Evolutionary conservation across 2,797 vertebrate species (phyloP).

Genomic region (Phalanger gymnotis): DNA sequence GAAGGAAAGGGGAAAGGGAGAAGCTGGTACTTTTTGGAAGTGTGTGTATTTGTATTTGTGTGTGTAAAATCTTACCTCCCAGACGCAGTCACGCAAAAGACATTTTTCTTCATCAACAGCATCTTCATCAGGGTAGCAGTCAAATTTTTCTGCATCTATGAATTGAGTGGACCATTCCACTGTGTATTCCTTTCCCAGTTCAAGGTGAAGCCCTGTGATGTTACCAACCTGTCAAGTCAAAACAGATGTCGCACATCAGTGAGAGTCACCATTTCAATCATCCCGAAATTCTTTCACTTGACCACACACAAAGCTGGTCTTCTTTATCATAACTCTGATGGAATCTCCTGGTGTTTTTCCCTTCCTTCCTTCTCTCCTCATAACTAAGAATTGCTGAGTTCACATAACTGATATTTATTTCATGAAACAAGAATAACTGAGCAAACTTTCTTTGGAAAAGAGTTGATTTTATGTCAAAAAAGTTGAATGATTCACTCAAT

Average conservation of each 20-base stretch:
- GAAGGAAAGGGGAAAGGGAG: neutral
- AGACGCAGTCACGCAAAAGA: conserved; percentile 87
- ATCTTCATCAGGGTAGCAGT: conserved; percentile 86
- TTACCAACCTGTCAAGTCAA: conserved; percentile 82
- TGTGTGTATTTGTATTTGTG: too few species aligned
- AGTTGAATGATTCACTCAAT: neutral
- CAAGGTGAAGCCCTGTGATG: conserved; percentile 80
- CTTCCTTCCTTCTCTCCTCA: neutral
- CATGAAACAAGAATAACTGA: neutral
- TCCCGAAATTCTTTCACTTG: neutral
- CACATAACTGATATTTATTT: neutral
- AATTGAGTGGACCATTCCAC: conserved; percentile 84
- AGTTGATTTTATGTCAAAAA: neutral
- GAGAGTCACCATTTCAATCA: conserved; percentile 11
- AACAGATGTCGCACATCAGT: neutral
- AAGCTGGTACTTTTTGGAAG: neutral
- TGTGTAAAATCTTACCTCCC: conserved; percentile 84
- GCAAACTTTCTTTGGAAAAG: neutral
- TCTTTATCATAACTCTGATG: neutral
- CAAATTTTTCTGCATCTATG: conserved; percentile 80
- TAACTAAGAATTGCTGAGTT: neutral
- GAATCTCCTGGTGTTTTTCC: neutral
- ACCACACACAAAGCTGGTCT: neutral
- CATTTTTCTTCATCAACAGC: conserved; percentile 80
- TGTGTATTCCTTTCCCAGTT: conserved; percentile 86